Evolutionary conservation across 2,797 vertebrate species (phyloP), one percentile per base, ranked within the genome.

Genomic region (Rhinophrynus dorsalis): DNA sequence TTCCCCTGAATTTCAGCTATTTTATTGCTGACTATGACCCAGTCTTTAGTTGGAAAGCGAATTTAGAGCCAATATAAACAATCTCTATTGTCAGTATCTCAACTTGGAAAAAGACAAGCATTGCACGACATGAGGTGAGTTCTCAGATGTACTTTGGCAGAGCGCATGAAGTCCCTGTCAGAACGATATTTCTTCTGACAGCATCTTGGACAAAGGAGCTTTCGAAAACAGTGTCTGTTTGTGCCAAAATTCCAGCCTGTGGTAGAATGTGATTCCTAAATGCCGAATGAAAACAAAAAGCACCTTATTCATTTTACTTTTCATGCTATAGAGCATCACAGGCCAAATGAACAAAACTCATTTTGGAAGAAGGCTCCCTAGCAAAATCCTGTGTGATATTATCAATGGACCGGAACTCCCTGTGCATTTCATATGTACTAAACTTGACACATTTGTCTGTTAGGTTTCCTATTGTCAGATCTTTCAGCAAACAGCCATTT

Each of bases 341-440:
- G 38, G 40, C 15, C 58, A 0, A 75, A 69, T 57, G 67, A 26
- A 1, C 47, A 57, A 68, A 62, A 45, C 32, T 58, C n/a, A 35
- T 9, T 33, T 48, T 66, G 45, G 76, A 42, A 27, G n/a, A 80
- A 75, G 70, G 73, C 77, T 77, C 81, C 81, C 2, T 20, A 24
- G n/a, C 8, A 13, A 44, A 27, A 38, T 59, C 76, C 78, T 78
- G 77, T 79, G 80, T 80, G 80, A 78, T 10, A 1, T 18, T 60
- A 13, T 27, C 1, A 0, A 6, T 66, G 72, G 29, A 73, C 66
- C 72, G 17, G 26, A 67, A 26, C 38, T 9, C n/a, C 20, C 10
- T 58, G 15, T 48, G 15, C 8, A 9, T 27, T 21, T n/a, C 1
- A 13, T 23, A 50, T 7, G 6, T 11, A n/a, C n/a, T n/a, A n/a